Percentiles rank a stretch among this genome's conserved stretches.
Conservation (phyloP, 2,797 vertebrate genomes). For the Chiloscyllium punctatum region DNA sequence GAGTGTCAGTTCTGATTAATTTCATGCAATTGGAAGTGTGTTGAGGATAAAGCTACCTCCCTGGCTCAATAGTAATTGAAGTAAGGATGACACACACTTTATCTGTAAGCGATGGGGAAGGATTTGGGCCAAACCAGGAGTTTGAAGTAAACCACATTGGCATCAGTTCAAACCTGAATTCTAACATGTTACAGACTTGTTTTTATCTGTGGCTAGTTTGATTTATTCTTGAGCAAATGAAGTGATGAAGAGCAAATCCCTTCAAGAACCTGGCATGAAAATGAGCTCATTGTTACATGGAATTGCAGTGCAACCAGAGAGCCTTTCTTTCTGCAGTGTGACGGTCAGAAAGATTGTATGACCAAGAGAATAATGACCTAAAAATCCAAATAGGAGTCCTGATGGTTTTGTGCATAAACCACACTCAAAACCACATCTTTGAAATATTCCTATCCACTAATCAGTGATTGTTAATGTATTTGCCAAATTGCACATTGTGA, state of each 20-base stretch:
- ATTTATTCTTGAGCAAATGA: neutral
- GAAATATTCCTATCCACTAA: neutral
- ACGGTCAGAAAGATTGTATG: neutral
- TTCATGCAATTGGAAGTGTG: neutral
- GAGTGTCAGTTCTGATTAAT: neutral
- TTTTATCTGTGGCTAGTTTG: neutral
- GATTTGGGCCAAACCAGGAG: neutral
- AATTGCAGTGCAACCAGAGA: neutral
- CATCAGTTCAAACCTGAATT: neutral
- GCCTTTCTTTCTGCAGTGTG: neutral
- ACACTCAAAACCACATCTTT: neutral
- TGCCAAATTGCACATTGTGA: neutral
- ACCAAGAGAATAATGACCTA: neutral
- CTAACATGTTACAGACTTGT: neutral
- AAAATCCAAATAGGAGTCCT: neutral
- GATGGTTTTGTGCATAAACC: neutral
- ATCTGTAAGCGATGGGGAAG: neutral
- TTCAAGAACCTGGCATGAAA: neutral
- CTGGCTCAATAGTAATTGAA: neutral
- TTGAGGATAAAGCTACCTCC: neutral
- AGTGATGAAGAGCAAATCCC: neutral
- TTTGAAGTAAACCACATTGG: slow-evolving; percentile 15
- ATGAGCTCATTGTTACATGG: neutral
- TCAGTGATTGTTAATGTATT: neutral
- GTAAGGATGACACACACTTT: neutral